Evolutionary conservation across 2,113 vertebrate genomes (phyloP).

Genomic region (Gallinago media): DNA sequence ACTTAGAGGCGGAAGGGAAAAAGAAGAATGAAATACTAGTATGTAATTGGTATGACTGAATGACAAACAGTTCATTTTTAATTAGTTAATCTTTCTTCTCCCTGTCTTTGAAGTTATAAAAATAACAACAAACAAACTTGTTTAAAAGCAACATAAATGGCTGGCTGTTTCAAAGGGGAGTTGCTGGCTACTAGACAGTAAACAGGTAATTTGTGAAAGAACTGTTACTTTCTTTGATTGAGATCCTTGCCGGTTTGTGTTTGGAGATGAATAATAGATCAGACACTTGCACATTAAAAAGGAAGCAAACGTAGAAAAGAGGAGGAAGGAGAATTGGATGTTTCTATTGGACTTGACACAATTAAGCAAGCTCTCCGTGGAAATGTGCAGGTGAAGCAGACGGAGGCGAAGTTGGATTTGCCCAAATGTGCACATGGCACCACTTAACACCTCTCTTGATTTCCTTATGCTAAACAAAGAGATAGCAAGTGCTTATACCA

Average conservation of each 20-base stretch:
- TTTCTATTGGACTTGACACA: not conserved
- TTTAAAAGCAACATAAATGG: constrained; percentile 42
- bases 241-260: constrained; percentile 78
- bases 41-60: not conserved
- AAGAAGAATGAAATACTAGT: not conserved
- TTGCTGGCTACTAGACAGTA: constrained; percentile 61
- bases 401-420: not conserved
- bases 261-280: constrained; percentile 89
- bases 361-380: constrained; percentile 9
- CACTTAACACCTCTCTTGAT: constrained; percentile 70
- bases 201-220: constrained; percentile 77
- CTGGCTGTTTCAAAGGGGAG: constrained; percentile 54
- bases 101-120: constrained; percentile 23
- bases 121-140: constrained; percentile 38
- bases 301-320: constrained; percentile 27
- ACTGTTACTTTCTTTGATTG: constrained; percentile 77
- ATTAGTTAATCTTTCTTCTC: constrained; percentile 35
- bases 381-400: not conserved
- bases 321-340: not conserved
- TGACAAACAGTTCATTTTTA: constrained; percentile 49
- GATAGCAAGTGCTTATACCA: constrained; percentile 63
- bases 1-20: not conserved
- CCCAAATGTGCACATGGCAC: constrained; percentile 59
- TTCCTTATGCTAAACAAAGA: constrained; percentile 76
- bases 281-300: constrained; percentile 79